Base-by-base conservation (phyloP, 53 echinoderm and acorn worm species). In the Antedon mediterranea region DNA sequence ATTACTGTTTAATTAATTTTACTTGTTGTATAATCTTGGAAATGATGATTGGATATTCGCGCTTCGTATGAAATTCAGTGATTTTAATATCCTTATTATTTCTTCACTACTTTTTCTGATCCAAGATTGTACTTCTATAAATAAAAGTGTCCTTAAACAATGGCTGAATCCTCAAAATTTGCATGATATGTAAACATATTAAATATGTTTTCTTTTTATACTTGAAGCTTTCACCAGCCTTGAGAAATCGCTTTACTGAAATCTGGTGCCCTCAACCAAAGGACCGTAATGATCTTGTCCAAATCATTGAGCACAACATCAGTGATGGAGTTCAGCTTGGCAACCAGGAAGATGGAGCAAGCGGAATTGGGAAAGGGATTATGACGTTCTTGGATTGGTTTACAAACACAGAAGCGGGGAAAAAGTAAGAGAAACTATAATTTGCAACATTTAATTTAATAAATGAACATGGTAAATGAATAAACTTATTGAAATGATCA, bases 351-450 rank as follows among this genome's bases (percentile, higher is more conserved):
- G 97, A 97, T 71, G 92, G 97, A 8, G 77, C 88, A 31, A 89
- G 92, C 31, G 97, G 97, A 20, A 81, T 97, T 14, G 97, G 97
- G 34, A 87, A 87, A 28, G 97, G 92, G 28, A 82, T 97, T 85
- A 92, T 97, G 88, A 92, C 90, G 33, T 97, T 92, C 79, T 33
- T 97, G 9, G 87, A 87, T 32, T 97, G 97, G 97, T 97, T 97
- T 77, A 76, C 84, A 74, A 97, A 82, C 86, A 92, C 84, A 33
- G 91, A 92, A 76, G 92, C 81, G 26, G 97, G 97, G 28, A 87
- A 83, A 71, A 88, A 86, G 97, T 91, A 74, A 43, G 75, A 72
- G 29, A 6, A 57, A 18, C 2, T 57, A 23, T 18, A 9, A 15
- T 1, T 15, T 57, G 57, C 23, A 11, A 57, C 3, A 57, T 8